Evolutionary conservation across 2,888 invertebrate species (phyloP).

Genomic region (Stenodema calcarata): DNA sequence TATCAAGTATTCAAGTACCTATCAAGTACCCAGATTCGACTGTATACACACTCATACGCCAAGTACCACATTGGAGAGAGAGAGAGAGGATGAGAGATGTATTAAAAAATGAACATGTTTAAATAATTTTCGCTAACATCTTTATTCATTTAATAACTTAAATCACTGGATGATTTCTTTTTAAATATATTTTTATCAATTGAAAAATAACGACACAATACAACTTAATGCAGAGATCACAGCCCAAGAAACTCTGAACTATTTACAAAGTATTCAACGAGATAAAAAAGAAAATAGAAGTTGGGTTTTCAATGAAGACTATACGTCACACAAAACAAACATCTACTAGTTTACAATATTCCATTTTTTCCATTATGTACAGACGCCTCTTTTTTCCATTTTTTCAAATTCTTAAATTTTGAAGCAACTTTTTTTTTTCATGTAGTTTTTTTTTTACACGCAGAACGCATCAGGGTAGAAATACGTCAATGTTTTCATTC

Average conservation of each 20-base stretch:
- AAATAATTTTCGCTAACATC: slow-evolving; percentile 59
- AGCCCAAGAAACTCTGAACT: slow-evolving; percentile 59
- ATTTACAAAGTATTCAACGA: slow-evolving; percentile 57
- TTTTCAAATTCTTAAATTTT: slow-evolving; percentile 23
- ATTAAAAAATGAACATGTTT: slow-evolving; percentile 62
- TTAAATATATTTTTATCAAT: slow-evolving; percentile 57
- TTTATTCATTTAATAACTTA: slow-evolving; percentile 58
- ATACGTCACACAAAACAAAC: slow-evolving; percentile 57
- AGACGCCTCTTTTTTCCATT: slow-evolving; percentile 44
- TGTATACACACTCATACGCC: too few relatives aligned
- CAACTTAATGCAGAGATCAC: slow-evolving; percentile 60
- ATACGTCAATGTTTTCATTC: neutral
- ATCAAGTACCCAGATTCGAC: too few relatives aligned
- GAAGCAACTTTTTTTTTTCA: slow-evolving; percentile 53
- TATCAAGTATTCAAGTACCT: too few relatives aligned
- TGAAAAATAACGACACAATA: slow-evolving; percentile 59
- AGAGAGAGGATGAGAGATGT: neutral
- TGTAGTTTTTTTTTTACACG: slow-evolving; percentile 42
- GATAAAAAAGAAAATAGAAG: slow-evolving; percentile 56
- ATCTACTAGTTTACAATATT: slow-evolving; percentile 55
- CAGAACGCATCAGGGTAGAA: slow-evolving; percentile 28
- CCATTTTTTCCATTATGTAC: slow-evolving; percentile 47
- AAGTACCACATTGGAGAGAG: too few relatives aligned
- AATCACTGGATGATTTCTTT: slow-evolving; percentile 58
- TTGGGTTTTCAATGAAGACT: slow-evolving; percentile 56